A percentile compares a stretch with the other conserved stretches of the same genome.
phyloP scores from a whole-genome alignment of 2,797 vertebrate species.

The Bradypus variegatus region DNA sequence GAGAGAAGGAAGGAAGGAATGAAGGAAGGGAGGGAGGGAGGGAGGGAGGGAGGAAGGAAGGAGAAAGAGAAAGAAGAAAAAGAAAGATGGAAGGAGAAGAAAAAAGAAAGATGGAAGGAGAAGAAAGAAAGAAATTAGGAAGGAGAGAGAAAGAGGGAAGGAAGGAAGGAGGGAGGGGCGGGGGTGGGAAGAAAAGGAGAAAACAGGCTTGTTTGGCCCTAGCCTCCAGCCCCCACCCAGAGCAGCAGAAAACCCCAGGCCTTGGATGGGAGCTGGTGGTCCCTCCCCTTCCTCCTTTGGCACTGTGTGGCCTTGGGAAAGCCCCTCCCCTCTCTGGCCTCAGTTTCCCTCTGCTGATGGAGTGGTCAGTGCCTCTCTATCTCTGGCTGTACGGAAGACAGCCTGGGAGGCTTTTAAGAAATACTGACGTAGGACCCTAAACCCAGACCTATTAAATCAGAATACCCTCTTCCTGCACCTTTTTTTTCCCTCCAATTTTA shows the following conservation, averaged over 20 bases:
- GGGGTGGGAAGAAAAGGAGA: no score
- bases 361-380: background rate
- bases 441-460: background rate
- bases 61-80: no score
- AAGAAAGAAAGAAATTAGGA: background rate
- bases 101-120: background rate
- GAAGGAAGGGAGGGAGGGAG: no score
- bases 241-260: background rate
- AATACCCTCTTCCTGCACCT: background rate
- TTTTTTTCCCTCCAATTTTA: no score
- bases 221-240: background rate
- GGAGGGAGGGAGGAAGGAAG: no score
- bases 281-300: rapidly evolving
- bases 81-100: no score
- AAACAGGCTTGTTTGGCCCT: background rate
- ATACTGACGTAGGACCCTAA: background rate
- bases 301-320: background rate
- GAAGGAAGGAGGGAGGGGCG: no score
- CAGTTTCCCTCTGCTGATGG: background rate
- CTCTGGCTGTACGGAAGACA: background rate
- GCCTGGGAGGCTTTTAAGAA: background rate
- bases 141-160: no score
- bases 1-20: no score
- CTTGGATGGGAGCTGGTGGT: background rate
- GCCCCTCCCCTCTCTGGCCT: background rate